phyloP scores from a whole-genome alignment of 92 coral and sea anemone genomes.

The Heteractis magnifica region DNA sequence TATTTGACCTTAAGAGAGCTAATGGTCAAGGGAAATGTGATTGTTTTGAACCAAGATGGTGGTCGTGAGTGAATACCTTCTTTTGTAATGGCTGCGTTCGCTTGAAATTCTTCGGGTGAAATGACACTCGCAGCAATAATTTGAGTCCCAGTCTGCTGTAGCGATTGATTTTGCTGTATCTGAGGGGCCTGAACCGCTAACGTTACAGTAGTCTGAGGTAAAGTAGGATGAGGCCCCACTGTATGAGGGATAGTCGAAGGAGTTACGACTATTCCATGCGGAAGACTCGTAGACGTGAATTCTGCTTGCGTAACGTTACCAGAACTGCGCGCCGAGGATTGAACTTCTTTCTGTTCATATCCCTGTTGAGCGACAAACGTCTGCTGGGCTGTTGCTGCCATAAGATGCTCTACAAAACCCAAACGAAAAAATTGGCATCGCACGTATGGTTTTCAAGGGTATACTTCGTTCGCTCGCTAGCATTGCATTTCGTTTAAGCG shows the following conservation, averaged over 20 bases:
- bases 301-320: constrained; percentile 71
- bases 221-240: constrained; percentile 44
- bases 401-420: constrained; percentile 63
- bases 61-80: constrained; percentile 66
- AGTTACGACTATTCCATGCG: constrained; percentile 70
- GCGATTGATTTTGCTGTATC: constrained; percentile 66
- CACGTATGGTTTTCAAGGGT: not conserved
- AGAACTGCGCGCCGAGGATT: constrained; percentile 51
- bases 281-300: constrained; percentile 69
- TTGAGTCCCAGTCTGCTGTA: constrained; percentile 63
- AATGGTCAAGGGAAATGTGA: constrained; percentile 25
- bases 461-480: constrained; percentile 19
- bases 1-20: constrained; percentile 9
- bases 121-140: constrained; percentile 80
- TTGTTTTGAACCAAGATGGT: not conserved
- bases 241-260: constrained; percentile 51
- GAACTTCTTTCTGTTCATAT: constrained; percentile 64
- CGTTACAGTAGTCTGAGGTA: constrained; percentile 62
- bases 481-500: constrained; percentile 44
- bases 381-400: constrained; percentile 88
- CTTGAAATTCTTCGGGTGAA: constrained; percentile 73
- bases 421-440: constrained; percentile 5
- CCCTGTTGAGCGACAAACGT: constrained; percentile 62
- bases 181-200: constrained; percentile 75
- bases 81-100: constrained; percentile 57